Conservation (phyloP, 2,797 vertebrate species). For the Neostethus bicornis region DNA sequence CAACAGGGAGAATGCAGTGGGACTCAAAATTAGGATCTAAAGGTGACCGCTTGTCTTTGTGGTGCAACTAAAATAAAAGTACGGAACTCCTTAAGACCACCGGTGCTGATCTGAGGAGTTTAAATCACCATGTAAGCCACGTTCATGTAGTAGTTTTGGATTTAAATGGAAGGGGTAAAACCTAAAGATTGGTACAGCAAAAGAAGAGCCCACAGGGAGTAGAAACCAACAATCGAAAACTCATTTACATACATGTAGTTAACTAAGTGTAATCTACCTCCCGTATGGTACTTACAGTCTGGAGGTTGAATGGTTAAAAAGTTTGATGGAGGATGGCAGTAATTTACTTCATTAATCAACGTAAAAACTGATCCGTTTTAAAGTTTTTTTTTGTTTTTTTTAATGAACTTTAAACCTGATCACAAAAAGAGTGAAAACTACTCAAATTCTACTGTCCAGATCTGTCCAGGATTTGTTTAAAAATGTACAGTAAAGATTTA, state of each 20-base stretch:
- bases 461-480: background rate
- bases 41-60: background rate
- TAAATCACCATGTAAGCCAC: background rate
- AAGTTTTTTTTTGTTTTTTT: background rate
- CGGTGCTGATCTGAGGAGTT: background rate
- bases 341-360: too few relatives aligned
- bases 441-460: background rate
- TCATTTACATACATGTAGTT: too few relatives aligned
- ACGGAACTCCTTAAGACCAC: background rate
- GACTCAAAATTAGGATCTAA: background rate
- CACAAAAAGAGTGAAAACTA: background rate
- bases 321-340: too few relatives aligned
- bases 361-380: too few relatives aligned
- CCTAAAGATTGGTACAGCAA: too few relatives aligned
- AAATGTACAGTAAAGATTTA: background rate
- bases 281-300: too few relatives aligned
- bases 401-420: background rate
- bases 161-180: background rate
- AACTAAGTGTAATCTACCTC: too few relatives aligned
- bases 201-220: too few relatives aligned
- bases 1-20: slow-evolving; percentile 16
- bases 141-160: background rate
- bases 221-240: too few relatives aligned
- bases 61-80: background rate
- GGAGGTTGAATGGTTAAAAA: too few relatives aligned